phyloP scores from a whole-genome alignment of 2,113 vertebrate species.

The Anarhynchus alexandrinus region DNA sequence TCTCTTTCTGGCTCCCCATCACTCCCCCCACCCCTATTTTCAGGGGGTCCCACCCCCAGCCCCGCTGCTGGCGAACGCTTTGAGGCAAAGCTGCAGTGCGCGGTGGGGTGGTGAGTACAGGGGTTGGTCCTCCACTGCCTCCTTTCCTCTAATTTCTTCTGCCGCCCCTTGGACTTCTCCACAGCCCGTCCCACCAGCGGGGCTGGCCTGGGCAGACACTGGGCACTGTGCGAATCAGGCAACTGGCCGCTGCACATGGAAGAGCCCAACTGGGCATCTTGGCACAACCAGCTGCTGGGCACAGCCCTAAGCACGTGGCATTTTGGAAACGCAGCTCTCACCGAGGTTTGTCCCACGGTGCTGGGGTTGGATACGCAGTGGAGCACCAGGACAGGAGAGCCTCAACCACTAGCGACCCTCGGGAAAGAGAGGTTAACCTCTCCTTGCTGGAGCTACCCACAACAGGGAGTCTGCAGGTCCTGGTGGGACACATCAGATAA shows the following conservation, averaged over 20 bases:
- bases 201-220: neutral
- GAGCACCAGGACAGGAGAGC: neutral
- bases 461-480: rapidly evolving
- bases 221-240: neutral
- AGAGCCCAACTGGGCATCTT: neutral
- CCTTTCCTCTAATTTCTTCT: neutral
- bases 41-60: neutral
- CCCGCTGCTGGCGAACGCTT: neutral
- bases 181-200: neutral
- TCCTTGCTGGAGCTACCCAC: neutral
- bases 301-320: neutral
- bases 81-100: neutral
- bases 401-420: neutral
- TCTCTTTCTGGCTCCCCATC: neutral
- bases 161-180: neutral
- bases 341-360: neutral
- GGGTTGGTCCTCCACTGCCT: neutral
- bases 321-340: neutral
- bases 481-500: rapidly evolving
- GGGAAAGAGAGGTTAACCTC: neutral
- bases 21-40: neutral
- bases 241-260: neutral
- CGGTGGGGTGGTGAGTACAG: rapidly evolving
- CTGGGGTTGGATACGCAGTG: rapidly evolving
- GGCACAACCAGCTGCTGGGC: neutral